These are phyloP conservation scores for Limnephilus rhombicus DNA, from an alignment of 2,888 invertebrate genomes.

Conservation along the genomic window DNA sequence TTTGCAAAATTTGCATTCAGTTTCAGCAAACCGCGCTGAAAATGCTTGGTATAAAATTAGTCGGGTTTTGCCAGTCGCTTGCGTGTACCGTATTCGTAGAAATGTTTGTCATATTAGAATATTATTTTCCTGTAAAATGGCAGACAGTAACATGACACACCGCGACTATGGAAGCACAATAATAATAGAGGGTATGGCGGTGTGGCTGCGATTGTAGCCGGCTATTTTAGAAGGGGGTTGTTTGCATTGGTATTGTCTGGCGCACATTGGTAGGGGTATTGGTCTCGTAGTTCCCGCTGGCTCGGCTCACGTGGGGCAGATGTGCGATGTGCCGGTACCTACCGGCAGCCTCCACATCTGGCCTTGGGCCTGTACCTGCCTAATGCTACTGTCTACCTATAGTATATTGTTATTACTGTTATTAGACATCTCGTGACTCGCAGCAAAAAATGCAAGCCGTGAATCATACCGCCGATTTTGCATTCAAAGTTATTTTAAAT, in stretches of 20 bases:
- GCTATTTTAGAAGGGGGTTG: conserved; percentile 15
- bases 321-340: conserved; percentile 27
- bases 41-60: background rate
- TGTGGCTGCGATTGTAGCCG: conserved; percentile 5
- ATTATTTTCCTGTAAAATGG: conserved; percentile 28
- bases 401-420: background rate
- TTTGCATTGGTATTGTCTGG: conserved; percentile 2
- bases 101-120: background rate
- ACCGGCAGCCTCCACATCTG: conserved; percentile 16
- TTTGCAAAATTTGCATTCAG: background rate
- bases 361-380: background rate
- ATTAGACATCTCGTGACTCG: conserved; percentile 18
- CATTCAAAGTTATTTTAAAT: background rate
- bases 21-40: background rate
- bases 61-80: conserved; percentile 26
- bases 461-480: background rate
- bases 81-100: background rate
- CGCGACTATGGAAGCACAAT: background rate
- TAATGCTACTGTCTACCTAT: background rate
- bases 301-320: conserved; percentile 31
- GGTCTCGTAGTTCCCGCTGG: background rate
- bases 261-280: background rate
- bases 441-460: background rate
- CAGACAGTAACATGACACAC: conserved; percentile 29
- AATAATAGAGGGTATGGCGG: background rate